Conservation (phyloP, 2,888 invertebrate genomes). For the Polydrusus cervinus region DNA sequence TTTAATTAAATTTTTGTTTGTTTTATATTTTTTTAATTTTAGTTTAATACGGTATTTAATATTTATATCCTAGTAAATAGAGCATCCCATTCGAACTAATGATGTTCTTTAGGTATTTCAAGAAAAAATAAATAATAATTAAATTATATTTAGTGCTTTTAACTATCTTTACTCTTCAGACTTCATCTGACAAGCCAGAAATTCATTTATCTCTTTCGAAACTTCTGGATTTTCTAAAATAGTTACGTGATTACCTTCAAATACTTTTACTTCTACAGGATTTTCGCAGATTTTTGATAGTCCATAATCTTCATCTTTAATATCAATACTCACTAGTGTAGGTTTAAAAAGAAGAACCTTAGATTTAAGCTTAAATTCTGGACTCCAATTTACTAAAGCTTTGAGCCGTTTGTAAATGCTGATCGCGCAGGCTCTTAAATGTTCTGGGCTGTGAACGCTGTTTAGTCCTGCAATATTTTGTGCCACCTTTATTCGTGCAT, state of each 20-base stretch:
- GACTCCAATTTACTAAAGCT: conserved; percentile 56
- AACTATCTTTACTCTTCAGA: too few relatives aligned
- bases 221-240: conserved; percentile 77
- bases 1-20: too few relatives aligned
- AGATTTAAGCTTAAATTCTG: conserved; percentile 58
- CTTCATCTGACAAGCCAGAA: too few relatives aligned
- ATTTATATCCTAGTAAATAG: too few relatives aligned
- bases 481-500: conserved; percentile 63
- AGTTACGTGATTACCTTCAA: conserved; percentile 82
- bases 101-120: too few relatives aligned
- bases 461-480: conserved; percentile 23
- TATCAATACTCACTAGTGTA: conserved; percentile 47
- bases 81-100: too few relatives aligned
- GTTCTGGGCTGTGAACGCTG: conserved; percentile 27
- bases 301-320: conserved; percentile 78
- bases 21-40: too few relatives aligned
- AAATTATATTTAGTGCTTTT: too few relatives aligned
- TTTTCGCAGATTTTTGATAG: conserved; percentile 69
- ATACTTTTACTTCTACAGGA: conserved; percentile 75
- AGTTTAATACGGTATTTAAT: too few relatives aligned
- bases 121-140: too few relatives aligned
- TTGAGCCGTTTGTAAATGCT: conserved; percentile 57
- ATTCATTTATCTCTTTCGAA: not conserved
- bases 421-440: conserved; percentile 42
- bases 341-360: conserved; percentile 58